These are phyloP conservation scores for Eupithecia centaureata DNA, from an alignment of 2,888 invertebrate species.

Conservation along the genomic window DNA sequence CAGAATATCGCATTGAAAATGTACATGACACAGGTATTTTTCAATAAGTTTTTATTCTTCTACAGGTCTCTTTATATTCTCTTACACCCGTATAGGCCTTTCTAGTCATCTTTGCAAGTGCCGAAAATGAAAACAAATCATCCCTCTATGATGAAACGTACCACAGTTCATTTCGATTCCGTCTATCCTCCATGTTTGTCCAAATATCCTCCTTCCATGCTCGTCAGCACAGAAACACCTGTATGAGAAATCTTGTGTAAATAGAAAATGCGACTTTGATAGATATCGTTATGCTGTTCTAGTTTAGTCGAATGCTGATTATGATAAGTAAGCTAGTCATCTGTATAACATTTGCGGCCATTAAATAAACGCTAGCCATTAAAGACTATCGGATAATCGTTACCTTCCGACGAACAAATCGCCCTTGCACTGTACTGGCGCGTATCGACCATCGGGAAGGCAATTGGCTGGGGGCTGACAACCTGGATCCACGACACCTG, in stretches of 20 bases:
- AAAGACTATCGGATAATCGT: constrained; percentile 15
- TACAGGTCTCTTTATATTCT: neutral
- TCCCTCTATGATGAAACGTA: constrained; percentile 62
- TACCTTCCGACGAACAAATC: constrained; percentile 85
- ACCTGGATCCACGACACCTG: constrained; percentile 36
- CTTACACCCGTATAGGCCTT: neutral
- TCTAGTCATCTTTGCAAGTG: neutral
- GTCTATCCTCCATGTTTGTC: constrained; percentile 85
- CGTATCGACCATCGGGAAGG: constrained; percentile 83
- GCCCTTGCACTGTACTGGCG: constrained; percentile 87
- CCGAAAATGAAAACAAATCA: neutral
- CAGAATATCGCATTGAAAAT: constrained; percentile 23
- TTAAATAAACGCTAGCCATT: constrained; percentile 13
- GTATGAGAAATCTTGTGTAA: constrained; percentile 41
- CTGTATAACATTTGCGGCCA: neutral
- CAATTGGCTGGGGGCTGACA: constrained; percentile 72
- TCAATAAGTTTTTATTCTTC: neutral
- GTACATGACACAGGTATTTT: constrained; percentile 23
- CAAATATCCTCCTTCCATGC: constrained; percentile 86
- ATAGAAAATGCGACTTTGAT: constrained; percentile 28
- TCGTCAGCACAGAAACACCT: constrained; percentile 87
- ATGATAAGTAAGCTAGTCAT: constrained; percentile 2
- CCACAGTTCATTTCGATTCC: constrained; percentile 87
- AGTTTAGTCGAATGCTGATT: constrained; percentile 7
- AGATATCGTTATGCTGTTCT: neutral